Base-by-base conservation (phyloP, 2,797 vertebrate species). In the Lagodon rhomboides region DNA sequence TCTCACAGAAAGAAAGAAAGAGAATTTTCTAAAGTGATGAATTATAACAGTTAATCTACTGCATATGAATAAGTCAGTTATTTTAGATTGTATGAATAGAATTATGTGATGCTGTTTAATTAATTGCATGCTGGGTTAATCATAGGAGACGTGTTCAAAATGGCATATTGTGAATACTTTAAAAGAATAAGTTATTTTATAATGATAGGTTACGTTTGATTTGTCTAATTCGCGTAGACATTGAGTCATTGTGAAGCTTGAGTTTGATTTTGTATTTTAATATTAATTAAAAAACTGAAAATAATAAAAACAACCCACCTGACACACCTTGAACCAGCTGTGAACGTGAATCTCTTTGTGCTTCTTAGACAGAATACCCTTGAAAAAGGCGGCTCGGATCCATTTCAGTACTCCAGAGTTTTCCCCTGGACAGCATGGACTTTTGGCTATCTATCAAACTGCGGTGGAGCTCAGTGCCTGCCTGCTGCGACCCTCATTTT, bases 401-500 rank as follows among this genome's bases (percentile, higher is more conserved):
- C 22, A 49, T 81, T 68, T 78, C 64, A 73, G 63, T 4, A 7
- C 34, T 68, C 56, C 51, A 44, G 61, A 53, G 50, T 75, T 73
- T 85, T 46, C 41, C 72, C 65, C 50, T 66, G 44, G 68, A 84
- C 67, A 51, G 9, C 56, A 55, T 51, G 63, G 72, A 77, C 51
- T 77, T 84, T 67, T 81, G 77, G 56, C 72, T 75, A 56, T 84
- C 64, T 75, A 74, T 83, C 62, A 78, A 83, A 74, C 49, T 64
- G 68, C 3, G 0, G 53, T 44, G 59, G 20, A 64, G 71, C 60
- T 49, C 58, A 75, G 67, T 41, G 1, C 15, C 66, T 23, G 43
- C 72, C 56, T 73, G 72, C 82, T 75, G 77, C 15, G 43, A 72
- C 86, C 79, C 75, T 89, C 81, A 85, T 87, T 89, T 87, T 59